Base-by-base conservation (phyloP, 2,113 vertebrate species). In the Gavialis gangeticus region DNA sequence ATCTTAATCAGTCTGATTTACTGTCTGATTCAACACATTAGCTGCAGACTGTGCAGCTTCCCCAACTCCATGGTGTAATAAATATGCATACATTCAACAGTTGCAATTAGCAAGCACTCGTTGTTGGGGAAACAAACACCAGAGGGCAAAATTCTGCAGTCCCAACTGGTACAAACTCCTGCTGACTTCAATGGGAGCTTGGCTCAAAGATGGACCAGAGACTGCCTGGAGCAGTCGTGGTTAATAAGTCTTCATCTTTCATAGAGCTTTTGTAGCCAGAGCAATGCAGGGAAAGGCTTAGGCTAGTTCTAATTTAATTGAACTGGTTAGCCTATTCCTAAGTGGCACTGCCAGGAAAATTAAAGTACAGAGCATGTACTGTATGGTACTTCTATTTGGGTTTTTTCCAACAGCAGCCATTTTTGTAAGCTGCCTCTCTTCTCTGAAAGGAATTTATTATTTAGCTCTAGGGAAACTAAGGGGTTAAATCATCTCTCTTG, bases 1-100 rank as follows among this genome's bases (percentile, higher is more conserved):
- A 79, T 94, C 85, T 97, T 96, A 92, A 97, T 97, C 95, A 91
- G 76, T 81, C 79, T 96, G 95, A 95, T 97, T 95, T 96, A 95
- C 90, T 87, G 6, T 84, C 92, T 92, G 94, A 95, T 96, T 97
- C 96, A 97, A 92, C 88, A 96, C 69, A 95, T 96, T 92, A 94
- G 88, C 92, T 93, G 89, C 69, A 93, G 91, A 75, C 88, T 60
- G 63, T 75, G 89, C 93, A 92, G 76, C 82, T 94, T 97, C 88
- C 91, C 64, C 19, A 87, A 78, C 91, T 94, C 85, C 1, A 0
- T 73, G 75, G 91, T 91, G 91, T 96, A 95, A 97, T 96, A 90
- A 96, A 95, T 95, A 96, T 93, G 84, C 84, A 94, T 92, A 59
- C 63, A 19, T 90, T 91, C 91, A 92, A 96, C 93, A 93, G 93